Evolutionary conservation across 2,888 invertebrate species (phyloP).

Genomic region (Noctua comes): DNA sequence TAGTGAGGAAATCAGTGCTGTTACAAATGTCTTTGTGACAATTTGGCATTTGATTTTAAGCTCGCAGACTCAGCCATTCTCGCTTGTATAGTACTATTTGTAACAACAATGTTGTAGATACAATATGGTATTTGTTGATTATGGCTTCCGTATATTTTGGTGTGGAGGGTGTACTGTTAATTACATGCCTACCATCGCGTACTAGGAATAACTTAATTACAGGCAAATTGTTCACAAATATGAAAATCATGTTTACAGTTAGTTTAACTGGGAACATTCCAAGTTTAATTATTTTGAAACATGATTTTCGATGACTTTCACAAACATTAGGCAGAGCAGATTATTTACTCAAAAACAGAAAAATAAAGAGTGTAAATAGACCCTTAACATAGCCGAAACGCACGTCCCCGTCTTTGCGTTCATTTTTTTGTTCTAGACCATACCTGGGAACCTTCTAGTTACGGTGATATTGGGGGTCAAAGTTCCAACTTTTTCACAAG

Average conservation of each 20-base stretch:
- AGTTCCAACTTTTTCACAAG: too few species aligned
- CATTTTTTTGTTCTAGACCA: too few species aligned
- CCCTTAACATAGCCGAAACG: too few species aligned
- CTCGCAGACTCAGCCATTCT: background rate
- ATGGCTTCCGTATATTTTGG: background rate
- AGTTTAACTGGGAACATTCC: background rate
- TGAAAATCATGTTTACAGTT: background rate
- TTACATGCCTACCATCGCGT: background rate
- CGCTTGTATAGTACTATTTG: background rate
- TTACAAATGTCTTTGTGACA: conserved; percentile 44
- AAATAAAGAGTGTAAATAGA: too few species aligned
- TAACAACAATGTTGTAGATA: conserved; percentile 7
- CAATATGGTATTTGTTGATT: conserved; percentile 7
- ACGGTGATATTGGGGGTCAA: too few species aligned
- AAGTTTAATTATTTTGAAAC: background rate
- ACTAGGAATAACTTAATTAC: background rate
- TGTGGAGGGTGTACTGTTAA: background rate
- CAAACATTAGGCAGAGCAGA: background rate
- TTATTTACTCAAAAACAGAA: background rate
- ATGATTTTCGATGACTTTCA: conserved; percentile 14
- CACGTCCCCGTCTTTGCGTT: too few species aligned
- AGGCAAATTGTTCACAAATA: background rate
- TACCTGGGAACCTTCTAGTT: too few species aligned
- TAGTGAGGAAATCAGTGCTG: conserved; percentile 36
- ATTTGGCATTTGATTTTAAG: conserved; percentile 38